A percentile compares a stretch with the other conserved stretches of the same genome.
These are phyloP conservation scores for Dryoscopus gambensis DNA, from an alignment of 2,113 vertebrate species.

Conservation along the genomic window DNA sequence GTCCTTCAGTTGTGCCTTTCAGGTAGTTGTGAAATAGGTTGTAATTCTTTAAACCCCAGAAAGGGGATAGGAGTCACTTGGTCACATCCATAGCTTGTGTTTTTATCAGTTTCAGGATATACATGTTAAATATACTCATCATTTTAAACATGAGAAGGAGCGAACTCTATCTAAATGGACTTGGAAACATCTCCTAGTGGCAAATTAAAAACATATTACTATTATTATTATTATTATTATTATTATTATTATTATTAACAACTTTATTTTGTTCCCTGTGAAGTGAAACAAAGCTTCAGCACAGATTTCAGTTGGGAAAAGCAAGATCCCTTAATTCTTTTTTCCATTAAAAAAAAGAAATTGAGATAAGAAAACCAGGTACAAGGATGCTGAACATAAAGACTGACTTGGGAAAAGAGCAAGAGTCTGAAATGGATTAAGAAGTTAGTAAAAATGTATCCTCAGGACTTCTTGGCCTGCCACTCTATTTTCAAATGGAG, in stretches of 20 bases:
- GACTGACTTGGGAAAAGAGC: constrained; percentile 26
- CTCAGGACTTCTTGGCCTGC: constrained; percentile 52
- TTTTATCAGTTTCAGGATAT: background rate
- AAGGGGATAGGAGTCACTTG: background rate
- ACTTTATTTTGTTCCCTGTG: background rate
- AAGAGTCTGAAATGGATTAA: constrained; percentile 38
- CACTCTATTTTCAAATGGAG: constrained; percentile 56
- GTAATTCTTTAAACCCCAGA: background rate
- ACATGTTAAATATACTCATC: accelerated
- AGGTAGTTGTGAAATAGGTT: background rate
- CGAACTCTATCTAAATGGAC: background rate
- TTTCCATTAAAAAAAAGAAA: constrained; percentile 29
- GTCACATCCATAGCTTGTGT: background rate
- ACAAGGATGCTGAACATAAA: constrained; percentile 31
- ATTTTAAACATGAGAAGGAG: background rate
- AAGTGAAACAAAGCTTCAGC: background rate
- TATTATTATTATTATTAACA: background rate
- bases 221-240: background rate
- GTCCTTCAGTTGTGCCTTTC: background rate
- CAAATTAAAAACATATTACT: background rate
- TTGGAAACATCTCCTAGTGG: background rate
- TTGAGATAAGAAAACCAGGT: constrained; percentile 19
- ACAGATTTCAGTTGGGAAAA: background rate
- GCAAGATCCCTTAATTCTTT: background rate
- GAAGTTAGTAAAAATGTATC: constrained; percentile 53